Base-by-base conservation (phyloP, 2,888 invertebrate species). In the Parnassius orleans region DNA sequence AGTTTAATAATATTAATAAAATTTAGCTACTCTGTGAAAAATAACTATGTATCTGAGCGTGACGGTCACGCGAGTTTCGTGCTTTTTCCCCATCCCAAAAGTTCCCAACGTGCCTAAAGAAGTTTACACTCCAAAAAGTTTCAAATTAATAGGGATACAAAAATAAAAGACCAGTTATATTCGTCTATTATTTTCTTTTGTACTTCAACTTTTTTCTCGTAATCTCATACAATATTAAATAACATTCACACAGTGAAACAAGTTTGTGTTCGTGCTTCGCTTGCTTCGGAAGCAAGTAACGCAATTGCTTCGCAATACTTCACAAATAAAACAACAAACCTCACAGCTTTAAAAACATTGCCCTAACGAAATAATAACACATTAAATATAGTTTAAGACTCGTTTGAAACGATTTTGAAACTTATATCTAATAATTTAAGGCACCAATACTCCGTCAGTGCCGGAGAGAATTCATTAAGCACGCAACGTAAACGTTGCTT, bases 201-300 rank as follows among this genome's bases (percentile, higher is more conserved):
- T 90, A 90, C 89, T 90, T 87, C 81, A 84, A 87, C 82, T 69
- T 71, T 67, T 68, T 78, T 77, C 71, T 71, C 46, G 46, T 53
- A 87, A 89, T 88, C 87, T 87, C 90, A 84, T 84, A 85, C 82
- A 84, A 79, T 82, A 83, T 84, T 86, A 84, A 84, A 86, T 86
- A 85, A 79, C 86, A 79, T 80, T 82, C 88, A 81, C 79, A 79
- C 81, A 75, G 50, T 67, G 76, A 75, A 41, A 46, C 56, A 63
- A 73, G 74, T 73, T 72, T 76, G 69, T 72, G 69, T 73, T 69
- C 72, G 67, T 67, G 67, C 46, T 46, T 53, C 41, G 41, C 53
- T 52, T 11, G 24, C 53, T 52, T 19, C 11, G 24, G 19, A 33
- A 3, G n/a, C 52, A n/a, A 52, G 5, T 12, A n/a, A 14, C 47